Conservation (phyloP, 1,140 invertebrate genomes). For the Brachionus rotundiformis region DNA sequence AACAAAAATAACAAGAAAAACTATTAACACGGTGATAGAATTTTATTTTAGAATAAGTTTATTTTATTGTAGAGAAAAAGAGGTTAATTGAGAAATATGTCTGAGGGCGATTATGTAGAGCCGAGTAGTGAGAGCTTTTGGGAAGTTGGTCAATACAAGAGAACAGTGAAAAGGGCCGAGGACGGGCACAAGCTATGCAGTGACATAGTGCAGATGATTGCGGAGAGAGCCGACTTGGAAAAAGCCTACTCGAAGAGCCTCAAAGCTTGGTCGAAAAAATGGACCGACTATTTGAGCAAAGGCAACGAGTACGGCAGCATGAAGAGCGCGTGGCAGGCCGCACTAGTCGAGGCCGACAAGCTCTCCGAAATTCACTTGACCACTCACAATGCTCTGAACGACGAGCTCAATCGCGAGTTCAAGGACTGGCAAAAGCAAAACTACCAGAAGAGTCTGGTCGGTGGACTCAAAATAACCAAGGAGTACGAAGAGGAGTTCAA, state of each 20-base stretch:
- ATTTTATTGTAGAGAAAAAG: constrained; percentile 3
- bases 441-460: constrained; percentile 43
- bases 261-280: constrained; percentile 92
- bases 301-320: constrained; percentile 92
- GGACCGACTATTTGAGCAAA: constrained; percentile 94
- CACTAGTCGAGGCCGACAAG: constrained; percentile 85
- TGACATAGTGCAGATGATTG: constrained; percentile 49
- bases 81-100: constrained; percentile 23
- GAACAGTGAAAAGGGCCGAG: constrained; percentile 89
- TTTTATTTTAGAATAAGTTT: background rate
- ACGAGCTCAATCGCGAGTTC: constrained; percentile 1
- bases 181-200: constrained; percentile 74
- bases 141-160: constrained; percentile 95
- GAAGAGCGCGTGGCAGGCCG: constrained; percentile 90
- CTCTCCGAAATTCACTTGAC: constrained; percentile 65
- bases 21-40: background rate
- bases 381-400: constrained; percentile 24
- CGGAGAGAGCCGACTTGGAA: constrained; percentile 79
- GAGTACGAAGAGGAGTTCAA: constrained; percentile 51
- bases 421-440: constrained; percentile 50
- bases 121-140: constrained; percentile 80
- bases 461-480: constrained; percentile 39
- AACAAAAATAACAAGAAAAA: background rate
- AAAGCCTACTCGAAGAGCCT: constrained; percentile 90
- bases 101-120: constrained; percentile 48